Evolutionary conservation across 92 coral and sea anemone species (phyloP), one percentile per base, ranked within the genome.

Genomic region (Epizoanthus ramosus): DNA sequence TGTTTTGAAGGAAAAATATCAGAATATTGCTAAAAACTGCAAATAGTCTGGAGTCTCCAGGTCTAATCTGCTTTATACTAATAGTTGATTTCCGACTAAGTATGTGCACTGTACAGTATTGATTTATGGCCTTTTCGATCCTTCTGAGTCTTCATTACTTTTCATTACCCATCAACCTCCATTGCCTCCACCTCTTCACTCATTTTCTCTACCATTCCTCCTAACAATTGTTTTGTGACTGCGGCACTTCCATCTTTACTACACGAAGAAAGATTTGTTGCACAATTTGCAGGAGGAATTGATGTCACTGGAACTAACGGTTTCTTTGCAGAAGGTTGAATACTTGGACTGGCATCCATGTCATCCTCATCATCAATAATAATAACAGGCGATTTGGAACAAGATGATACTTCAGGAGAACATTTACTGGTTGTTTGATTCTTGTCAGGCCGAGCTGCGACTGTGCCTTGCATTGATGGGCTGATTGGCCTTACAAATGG

Each of bases 131-230:
- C 70, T 65, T 65, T 15, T 24, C 8, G 16, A 67, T 31, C 45
- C 28, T 9, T 24, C 25, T 8, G 17, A 66, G 71, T 15, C 28
- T 66, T 66, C 7, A 31, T 41, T 31, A 41, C 31, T 67, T 47
- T 0, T 4, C 52, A 33, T 59, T 77, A 77, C 25, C 43, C 82
- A 77, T 77, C 82, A 3, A 77, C 6, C 5, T 77, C 82, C 82
- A 77, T 77, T 2, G 82, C 59, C 57, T 39, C 70, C 8, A 56
- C 53, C 53, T 39, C 69, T 14, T 58, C 69, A 35, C 18, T 17
- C n/a, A 22, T 57, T 37, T 77, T 22, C 24, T 15, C 28, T 50
- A 39, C 25, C 6, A 45, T 15, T 19, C 28, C 66, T 43, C 58
- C 57, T 39, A 19, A 35, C 13, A 22, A 21, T 39, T 60, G 71